Evolutionary conservation across 2,797 vertebrate genomes (phyloP).

Genomic region (Sternotherus odoratus): DNA sequence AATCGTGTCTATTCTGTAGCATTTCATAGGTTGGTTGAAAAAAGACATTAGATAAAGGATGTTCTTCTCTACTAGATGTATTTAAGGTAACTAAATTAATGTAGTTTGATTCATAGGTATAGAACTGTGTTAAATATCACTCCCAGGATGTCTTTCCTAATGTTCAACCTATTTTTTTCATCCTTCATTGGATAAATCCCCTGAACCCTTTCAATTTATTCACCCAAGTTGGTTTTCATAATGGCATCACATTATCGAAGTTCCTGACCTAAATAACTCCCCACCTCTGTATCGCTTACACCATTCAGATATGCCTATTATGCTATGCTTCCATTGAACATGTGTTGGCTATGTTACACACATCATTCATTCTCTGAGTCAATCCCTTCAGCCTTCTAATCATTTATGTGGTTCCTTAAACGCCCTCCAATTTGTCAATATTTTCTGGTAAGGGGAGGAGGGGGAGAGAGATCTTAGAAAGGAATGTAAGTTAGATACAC

Average conservation of each 20-base stretch:
- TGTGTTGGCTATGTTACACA: not conserved
- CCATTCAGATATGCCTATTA: not conserved
- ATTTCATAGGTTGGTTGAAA: not conserved
- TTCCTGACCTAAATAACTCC: not conserved
- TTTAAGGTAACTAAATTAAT: not conserved
- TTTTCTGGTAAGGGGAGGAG: not conserved
- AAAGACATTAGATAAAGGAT: not conserved
- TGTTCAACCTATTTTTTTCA: not conserved
- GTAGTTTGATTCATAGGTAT: not conserved
- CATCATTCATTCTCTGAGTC: constrained; percentile 4
- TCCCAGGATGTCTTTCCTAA: not conserved
- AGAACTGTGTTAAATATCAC: accelerated
- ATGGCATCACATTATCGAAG: not conserved
- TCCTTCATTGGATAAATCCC: not conserved
- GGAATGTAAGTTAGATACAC: not conserved
- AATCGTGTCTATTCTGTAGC: not conserved
- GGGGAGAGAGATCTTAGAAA: no score
- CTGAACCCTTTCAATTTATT: not conserved
- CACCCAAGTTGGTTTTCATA: not conserved
- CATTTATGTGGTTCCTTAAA: not conserved
- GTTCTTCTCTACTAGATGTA: not conserved
- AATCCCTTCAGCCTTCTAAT: not conserved
- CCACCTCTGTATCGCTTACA: not conserved
- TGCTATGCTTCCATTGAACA: not conserved
- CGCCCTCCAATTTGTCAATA: not conserved